Conservation (phyloP, 2,888 invertebrate species). For the Podabrus alpinus region DNA sequence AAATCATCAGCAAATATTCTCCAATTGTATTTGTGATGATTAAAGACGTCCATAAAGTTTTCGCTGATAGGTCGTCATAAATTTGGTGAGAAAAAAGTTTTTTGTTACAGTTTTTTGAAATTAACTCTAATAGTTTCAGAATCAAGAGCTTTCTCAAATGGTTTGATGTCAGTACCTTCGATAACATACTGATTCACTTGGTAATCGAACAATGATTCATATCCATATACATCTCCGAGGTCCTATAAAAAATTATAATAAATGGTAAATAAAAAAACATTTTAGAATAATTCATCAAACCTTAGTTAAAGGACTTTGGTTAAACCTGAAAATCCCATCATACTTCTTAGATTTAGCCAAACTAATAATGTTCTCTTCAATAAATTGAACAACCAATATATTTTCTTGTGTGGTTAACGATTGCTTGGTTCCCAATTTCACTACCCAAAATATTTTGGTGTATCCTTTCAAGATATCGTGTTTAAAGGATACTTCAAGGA, state of each 20-base stretch:
- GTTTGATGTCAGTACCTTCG: conserved; percentile 69
- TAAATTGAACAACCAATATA: conserved; percentile 74
- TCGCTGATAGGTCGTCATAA: too few relatives aligned
- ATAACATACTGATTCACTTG: conserved; percentile 80
- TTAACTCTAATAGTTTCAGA: conserved; percentile 76
- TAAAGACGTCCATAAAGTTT: too few relatives aligned
- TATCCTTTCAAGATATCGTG: conserved; percentile 66
- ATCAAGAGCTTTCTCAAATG: conserved; percentile 76
- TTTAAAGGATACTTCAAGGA: conserved; percentile 72
- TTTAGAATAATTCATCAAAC: conserved; percentile 56
- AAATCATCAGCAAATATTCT: too few relatives aligned
- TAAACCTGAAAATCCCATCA: conserved; percentile 80
- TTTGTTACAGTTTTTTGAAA: conserved; percentile 63
- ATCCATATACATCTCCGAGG: conserved; percentile 84
- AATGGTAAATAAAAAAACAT: neutral
- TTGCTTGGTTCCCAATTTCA: conserved; percentile 83
- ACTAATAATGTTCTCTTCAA: conserved; percentile 74
- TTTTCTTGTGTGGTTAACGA: conserved; percentile 72
- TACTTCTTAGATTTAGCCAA: conserved; percentile 69
- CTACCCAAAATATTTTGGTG: conserved; percentile 75
- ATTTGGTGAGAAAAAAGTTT: too few relatives aligned
- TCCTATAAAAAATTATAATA: conserved; percentile 62
- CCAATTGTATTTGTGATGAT: too few relatives aligned
- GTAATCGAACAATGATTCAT: conserved; percentile 74
- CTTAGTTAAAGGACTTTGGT: conserved; percentile 84